Evolutionary conservation across 2,888 invertebrate species (phyloP).

Genomic region (Chloromyia formosa): DNA sequence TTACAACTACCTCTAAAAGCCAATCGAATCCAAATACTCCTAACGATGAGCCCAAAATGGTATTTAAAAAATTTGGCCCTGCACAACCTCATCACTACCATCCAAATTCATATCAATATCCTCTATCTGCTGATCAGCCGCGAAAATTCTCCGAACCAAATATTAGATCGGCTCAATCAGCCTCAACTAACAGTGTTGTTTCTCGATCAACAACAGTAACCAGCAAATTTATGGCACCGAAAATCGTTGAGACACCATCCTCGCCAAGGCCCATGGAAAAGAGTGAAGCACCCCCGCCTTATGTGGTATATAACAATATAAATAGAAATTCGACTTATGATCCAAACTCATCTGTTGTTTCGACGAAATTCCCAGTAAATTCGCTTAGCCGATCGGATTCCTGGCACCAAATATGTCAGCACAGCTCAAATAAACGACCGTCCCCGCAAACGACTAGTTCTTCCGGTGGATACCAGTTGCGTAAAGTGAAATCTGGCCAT

Average conservation of each 20-base stretch:
- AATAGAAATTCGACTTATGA: slow-evolving; percentile 50
- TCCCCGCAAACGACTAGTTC: slow-evolving; percentile 56
- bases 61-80: slow-evolving; percentile 62
- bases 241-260: slow-evolving; percentile 60
- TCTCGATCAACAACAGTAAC: background rate
- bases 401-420: slow-evolving; percentile 76
- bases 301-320: slow-evolving; percentile 62
- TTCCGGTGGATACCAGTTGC: slow-evolving; percentile 59
- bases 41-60: slow-evolving; percentile 54
- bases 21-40: slow-evolving; percentile 26
- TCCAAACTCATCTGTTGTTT: slow-evolving; percentile 49
- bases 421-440: slow-evolving; percentile 58
- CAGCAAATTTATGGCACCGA: slow-evolving; percentile 51
- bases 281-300: slow-evolving; percentile 57
- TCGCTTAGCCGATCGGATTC: slow-evolving; percentile 78
- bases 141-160: slow-evolving; percentile 47
- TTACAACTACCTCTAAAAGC: background rate
- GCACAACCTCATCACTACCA: slow-evolving; percentile 61
- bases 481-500: slow-evolving; percentile 78
- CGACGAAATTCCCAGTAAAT: slow-evolving; percentile 53
- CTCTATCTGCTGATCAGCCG: slow-evolving; percentile 50
- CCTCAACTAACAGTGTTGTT: slow-evolving; percentile 6
- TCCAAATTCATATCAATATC: slow-evolving; percentile 62
- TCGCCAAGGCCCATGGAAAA: slow-evolving; percentile 55
- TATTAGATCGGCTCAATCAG: slow-evolving; percentile 21